These are phyloP conservation scores for Ispidina picta DNA, from an alignment of 2,797 vertebrate genomes.

Conservation along the genomic window DNA sequence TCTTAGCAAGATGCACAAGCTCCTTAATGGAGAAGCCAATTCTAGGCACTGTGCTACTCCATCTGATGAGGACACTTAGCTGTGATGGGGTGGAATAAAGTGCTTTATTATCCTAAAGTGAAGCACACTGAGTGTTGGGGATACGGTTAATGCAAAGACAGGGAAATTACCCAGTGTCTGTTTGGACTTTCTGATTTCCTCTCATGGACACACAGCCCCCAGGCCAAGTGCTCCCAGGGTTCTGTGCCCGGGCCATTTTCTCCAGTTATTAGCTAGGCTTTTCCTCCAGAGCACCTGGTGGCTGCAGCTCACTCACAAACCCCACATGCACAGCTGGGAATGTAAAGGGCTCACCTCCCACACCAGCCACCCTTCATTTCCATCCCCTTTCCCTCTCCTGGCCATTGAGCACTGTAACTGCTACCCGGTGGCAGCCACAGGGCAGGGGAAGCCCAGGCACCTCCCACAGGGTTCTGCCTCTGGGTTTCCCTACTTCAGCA, in stretches of 20 bases:
- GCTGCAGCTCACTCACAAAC: background rate
- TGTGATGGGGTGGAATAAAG: background rate
- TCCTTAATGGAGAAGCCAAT: conserved; percentile 43
- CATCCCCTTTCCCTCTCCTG: conserved; percentile 3
- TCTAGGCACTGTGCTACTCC: background rate
- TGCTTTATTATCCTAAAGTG: conserved; percentile 39
- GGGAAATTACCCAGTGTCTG: conserved; percentile 5
- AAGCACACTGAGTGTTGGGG: background rate
- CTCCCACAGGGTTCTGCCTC: fast-evolving
- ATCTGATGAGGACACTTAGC: conserved; percentile 27
- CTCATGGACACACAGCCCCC: background rate
- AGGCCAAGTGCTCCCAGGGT: background rate
- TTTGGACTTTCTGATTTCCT: conserved; percentile 51
- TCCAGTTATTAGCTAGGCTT: background rate
- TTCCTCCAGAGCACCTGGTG: background rate
- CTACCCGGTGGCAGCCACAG: background rate
- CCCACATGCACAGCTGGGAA: background rate
- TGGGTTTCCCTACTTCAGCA: background rate
- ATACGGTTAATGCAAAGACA: conserved; percentile 9
- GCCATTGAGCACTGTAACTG: background rate
- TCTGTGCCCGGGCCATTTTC: conserved; percentile 1
- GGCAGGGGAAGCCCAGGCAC: background rate
- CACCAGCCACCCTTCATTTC: background rate
- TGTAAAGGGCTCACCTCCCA: background rate
- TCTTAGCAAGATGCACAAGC: background rate